Evolutionary conservation across 1,140 invertebrate genomes (phyloP).

Genomic region (Rhopalosiphum padi): DNA sequence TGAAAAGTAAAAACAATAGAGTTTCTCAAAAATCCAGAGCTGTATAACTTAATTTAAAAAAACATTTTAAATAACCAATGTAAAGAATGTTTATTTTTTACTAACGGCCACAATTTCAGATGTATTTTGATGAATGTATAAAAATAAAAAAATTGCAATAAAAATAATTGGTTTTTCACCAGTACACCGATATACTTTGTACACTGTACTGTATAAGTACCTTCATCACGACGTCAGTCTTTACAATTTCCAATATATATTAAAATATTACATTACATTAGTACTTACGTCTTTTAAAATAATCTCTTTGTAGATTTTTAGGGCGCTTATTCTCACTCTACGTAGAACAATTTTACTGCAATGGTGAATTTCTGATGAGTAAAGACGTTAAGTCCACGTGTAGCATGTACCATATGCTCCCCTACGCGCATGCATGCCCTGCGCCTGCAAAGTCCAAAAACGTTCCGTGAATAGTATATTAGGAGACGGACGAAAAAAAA

Average conservation of each 20-base stretch:
- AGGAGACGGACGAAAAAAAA: background rate
- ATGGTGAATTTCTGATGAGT: background rate
- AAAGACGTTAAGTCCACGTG: background rate
- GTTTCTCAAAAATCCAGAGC: too few species aligned
- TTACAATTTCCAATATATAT: too few species aligned
- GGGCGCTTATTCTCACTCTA: background rate
- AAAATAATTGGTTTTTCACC: too few species aligned
- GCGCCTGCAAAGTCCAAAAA: background rate
- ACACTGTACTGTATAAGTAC: too few species aligned
- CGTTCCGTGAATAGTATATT: background rate
- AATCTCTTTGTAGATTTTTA: background rate
- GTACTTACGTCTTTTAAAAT: background rate
- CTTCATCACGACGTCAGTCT: too few species aligned
- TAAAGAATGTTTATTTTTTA: background rate
- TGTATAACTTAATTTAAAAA: too few species aligned
- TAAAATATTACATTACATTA: background rate
- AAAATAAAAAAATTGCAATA: background rate
- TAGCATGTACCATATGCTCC: background rate
- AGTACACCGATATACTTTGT: too few species aligned
- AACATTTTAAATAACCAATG: background rate
- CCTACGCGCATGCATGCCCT: background rate
- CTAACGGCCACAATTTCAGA: background rate
- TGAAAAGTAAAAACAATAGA: too few species aligned
- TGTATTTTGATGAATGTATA: background rate
- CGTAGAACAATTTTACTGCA: background rate